These are phyloP conservation scores for Vanessa tameamea DNA, from an alignment of 1,140 invertebrate species.

Conservation along the genomic window DNA sequence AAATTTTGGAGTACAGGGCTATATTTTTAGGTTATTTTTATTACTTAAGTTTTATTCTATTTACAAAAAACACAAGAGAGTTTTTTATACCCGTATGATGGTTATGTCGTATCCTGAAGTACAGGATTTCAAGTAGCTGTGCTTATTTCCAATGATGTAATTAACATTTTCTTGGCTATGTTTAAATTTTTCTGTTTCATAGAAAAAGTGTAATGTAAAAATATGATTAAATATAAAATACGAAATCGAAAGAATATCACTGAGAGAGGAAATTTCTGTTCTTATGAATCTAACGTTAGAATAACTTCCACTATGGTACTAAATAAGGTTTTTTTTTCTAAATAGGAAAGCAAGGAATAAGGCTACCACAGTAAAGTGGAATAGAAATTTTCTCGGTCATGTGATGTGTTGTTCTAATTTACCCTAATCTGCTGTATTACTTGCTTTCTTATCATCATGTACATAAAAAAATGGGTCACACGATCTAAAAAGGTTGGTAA, in stretches of 20 bases:
- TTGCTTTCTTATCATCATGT: constrained; percentile 78
- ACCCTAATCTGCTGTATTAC: constrained; percentile 59
- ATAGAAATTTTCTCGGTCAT: constrained; percentile 80
- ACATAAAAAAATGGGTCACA: constrained; percentile 63
- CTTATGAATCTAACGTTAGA: constrained; percentile 61
- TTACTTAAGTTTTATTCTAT: background rate
- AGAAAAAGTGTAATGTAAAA: constrained; percentile 12
- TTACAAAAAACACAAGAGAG: background rate
- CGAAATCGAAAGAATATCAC: constrained; percentile 16
- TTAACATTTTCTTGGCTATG: constrained; percentile 19
- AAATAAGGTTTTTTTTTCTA: constrained; percentile 40
- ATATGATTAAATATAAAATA: constrained; percentile 17
- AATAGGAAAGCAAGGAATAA: constrained; percentile 77
- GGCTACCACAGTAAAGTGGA: constrained; percentile 62
- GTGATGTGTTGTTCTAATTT: constrained; percentile 70
- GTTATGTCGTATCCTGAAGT: background rate
- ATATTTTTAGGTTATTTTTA: constrained; percentile 2
- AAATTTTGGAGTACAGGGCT: constrained; percentile 27
- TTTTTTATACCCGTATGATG: background rate
- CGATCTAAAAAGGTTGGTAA: constrained; percentile 61
- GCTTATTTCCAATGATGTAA: constrained; percentile 60
- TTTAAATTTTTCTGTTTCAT: constrained; percentile 5
- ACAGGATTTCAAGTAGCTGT: constrained; percentile 37
- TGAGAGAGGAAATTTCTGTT: constrained; percentile 79
- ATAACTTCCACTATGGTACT: constrained; percentile 49